Conservation (phyloP, 1,140 invertebrate genomes). For the Venturia canescens region DNA sequence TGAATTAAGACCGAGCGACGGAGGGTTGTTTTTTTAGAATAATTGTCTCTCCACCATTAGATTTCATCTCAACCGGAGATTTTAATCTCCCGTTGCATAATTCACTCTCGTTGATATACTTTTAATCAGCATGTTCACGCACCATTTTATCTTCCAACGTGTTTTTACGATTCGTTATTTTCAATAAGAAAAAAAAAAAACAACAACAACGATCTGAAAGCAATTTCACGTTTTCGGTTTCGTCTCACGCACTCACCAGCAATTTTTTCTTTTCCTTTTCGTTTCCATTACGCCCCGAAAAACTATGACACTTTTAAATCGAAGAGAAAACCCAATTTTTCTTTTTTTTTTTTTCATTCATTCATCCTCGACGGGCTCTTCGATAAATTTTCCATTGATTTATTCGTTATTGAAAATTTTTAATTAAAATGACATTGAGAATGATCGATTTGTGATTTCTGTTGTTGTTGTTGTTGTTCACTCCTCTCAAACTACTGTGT, state of each 20-base stretch:
- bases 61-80: neutral
- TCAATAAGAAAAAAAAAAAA: conserved; percentile 2
- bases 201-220: neutral
- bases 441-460: too few species aligned
- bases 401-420: too few species aligned
- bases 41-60: neutral
- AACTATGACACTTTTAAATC: neutral
- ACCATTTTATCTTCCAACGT: neutral
- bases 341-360: conserved; percentile 52
- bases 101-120: conserved; percentile 30
- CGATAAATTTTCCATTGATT: conserved; percentile 36
- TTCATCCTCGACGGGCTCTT: neutral
- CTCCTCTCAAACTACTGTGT: neutral
- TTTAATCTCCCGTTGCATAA: neutral
- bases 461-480: too few species aligned
- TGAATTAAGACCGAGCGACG: conserved; percentile 2
- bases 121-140: neutral
- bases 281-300: neutral
- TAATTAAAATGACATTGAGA: too few species aligned
- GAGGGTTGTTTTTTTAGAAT: conserved; percentile 26
- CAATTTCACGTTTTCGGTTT: neutral
- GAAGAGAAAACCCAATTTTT: conserved; percentile 53
- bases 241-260: neutral
- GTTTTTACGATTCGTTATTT: neutral
- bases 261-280: too few species aligned